Base-by-base conservation (phyloP, 1,140 invertebrate species). In the Mamestra configurata region DNA sequence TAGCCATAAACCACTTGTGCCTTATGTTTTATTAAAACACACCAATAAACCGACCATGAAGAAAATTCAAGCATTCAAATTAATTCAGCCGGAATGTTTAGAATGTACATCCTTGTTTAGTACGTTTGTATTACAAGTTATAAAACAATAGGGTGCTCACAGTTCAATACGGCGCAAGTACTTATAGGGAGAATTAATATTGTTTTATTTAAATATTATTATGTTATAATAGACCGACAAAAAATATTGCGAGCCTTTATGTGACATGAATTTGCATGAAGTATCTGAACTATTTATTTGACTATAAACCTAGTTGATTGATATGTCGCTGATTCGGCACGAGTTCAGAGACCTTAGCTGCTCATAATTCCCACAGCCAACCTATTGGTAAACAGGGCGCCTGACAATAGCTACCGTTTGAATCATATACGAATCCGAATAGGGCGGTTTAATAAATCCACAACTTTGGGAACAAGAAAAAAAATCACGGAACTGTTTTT, bases 91-190 rank as follows among this genome's bases (percentile, higher is more conserved):
- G 57, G 51, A 78, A 81, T 79, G 79, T 79, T 68, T 81, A 66
- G 80, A 76, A 78, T 79, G 79, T 82, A 77, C 75, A 80, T 80
- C 79, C 79, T 79, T 85, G 78, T 85, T 79, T 81, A 72, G 73
- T 79, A 49, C 11, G 77, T 59, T 77, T 55, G 68, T 81, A 78
- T 82, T 83, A 82, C 53, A 61, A 61, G 59, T 43, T 64, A 59
- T 68, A 73, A 77, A 79, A 86, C 82, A 86, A 86, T 86, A 79
- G 84, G 40, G 37, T 53, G 55, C 20, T 20, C 61, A 61, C 46
- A 64, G 66, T 82, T 80, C 78, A 73, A 79, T 76, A 77, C 75
- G 70, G 64, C 49, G 22, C 53, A 43, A 72, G 75, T 77, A 80
- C 72, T 72, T 79, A 64, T 59, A 70, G 13, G 37, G 68, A 55